phyloP scores from a whole-genome alignment of 2,888 invertebrate genomes.

The Amaurobius ferox region DNA sequence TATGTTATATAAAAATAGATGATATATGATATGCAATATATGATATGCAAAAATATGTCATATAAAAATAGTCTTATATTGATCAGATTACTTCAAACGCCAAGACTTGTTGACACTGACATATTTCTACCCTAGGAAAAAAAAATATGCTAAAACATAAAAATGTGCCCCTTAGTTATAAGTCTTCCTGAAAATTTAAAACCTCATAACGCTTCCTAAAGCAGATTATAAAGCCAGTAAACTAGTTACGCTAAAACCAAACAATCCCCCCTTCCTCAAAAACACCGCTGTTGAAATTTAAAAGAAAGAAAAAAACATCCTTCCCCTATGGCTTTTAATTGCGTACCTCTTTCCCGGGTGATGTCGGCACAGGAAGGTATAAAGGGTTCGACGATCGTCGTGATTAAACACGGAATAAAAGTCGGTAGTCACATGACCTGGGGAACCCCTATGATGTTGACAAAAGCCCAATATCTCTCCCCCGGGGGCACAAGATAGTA shows the following conservation, averaged over 20 bases:
- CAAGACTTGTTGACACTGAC: too few species aligned
- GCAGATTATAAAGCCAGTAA: not conserved
- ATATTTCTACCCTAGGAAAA: too few species aligned
- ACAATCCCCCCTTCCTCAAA: not conserved
- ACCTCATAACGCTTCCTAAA: too few species aligned
- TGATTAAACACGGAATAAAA: conserved; percentile 70
- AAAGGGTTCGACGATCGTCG: conserved; percentile 62
- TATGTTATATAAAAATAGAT: too few species aligned
- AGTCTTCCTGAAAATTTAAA: too few species aligned
- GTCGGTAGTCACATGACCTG: conserved; percentile 58
- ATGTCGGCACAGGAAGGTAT: conserved; percentile 25
- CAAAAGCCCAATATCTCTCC: conserved; percentile 69
- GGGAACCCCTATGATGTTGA: conserved; percentile 48
- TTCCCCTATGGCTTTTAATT: conserved; percentile 27
- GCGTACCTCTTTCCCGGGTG: not conserved
- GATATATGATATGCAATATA: too few species aligned
- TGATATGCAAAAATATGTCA: too few species aligned
- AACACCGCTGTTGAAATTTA: not conserved
- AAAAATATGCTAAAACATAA: too few species aligned
- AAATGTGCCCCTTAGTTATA: too few species aligned
- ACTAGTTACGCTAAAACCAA: not conserved
- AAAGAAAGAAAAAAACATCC: not conserved
- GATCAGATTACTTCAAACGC: too few species aligned
- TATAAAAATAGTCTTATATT: too few species aligned
- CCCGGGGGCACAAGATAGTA: conserved; percentile 51